A percentile compares a stretch with the other conserved stretches of the same genome.
Conservation (phyloP, 30 jellyfish, hydroid and myxozoan species). For the Nemopilema nomurai region DNA sequence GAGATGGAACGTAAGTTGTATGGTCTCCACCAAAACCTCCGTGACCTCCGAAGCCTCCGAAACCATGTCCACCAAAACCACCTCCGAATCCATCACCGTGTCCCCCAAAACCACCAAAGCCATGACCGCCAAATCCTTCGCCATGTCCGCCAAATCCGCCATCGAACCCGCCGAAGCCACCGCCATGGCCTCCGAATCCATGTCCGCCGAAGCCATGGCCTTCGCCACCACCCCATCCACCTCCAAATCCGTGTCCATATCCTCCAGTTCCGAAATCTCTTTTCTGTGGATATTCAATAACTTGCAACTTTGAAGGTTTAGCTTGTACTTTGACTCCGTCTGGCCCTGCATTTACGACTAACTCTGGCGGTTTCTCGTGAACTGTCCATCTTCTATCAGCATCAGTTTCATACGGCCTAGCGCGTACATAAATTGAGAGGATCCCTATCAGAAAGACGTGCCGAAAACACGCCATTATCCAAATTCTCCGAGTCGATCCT, state of each 20-base stretch:
- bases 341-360: constrained; percentile 93
- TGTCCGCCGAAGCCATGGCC: constrained; percentile 75
- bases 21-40: constrained; percentile 86
- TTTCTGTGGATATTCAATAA: constrained; percentile 84
- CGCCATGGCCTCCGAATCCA: constrained; percentile 61
- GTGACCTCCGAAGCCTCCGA: constrained; percentile 41
- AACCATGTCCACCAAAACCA: constrained; percentile 48
- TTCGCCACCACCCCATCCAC: constrained; percentile 72
- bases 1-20: constrained; percentile 96
- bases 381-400: constrained; percentile 90
- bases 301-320: constrained; percentile 92
- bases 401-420: constrained; percentile 83
- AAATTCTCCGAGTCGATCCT: neutral
- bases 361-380: constrained; percentile 91
- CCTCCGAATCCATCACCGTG: constrained; percentile 54
- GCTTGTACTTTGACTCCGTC: constrained; percentile 97
- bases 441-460: constrained; percentile 54
- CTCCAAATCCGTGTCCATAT: constrained; percentile 67
- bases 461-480: constrained; percentile 60
- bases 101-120: constrained; percentile 72
- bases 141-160: constrained; percentile 65
- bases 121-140: constrained; percentile 57
- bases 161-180: constrained; percentile 51
- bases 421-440: constrained; percentile 48
- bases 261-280: constrained; percentile 68